These are phyloP conservation scores for Heterochromis multidens DNA, from an alignment of 2,113 vertebrate species.

Conservation along the genomic window DNA sequence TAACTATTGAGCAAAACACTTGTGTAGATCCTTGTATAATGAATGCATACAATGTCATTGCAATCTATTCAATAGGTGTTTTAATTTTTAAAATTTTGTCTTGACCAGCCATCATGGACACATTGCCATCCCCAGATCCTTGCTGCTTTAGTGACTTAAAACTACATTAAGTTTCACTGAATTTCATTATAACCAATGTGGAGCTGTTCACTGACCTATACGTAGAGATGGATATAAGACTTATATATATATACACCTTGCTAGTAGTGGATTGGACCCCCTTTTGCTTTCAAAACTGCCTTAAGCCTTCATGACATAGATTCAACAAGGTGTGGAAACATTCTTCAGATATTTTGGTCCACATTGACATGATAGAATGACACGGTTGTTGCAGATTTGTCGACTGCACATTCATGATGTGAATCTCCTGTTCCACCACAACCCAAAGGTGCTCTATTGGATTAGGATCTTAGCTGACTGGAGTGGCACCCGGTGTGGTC, in stretches of 20 bases:
- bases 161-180: neutral
- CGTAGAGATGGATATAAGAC: too few relatives aligned
- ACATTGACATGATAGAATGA: neutral
- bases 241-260: neutral
- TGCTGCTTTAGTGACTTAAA: neutral
- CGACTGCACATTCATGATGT: neutral
- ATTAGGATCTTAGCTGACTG: neutral
- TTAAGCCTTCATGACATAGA: neutral
- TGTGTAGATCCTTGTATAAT: neutral
- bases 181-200: neutral
- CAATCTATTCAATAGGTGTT: neutral
- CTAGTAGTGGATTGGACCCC: neutral
- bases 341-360: neutral
- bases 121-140: neutral
- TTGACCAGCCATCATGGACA: too few relatives aligned
- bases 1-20: neutral
- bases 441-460: neutral
- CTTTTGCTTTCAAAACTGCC: neutral
- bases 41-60: neutral
- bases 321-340: neutral
- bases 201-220: too few relatives aligned
- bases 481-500: too few relatives aligned
- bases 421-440: neutral
- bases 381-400: neutral
- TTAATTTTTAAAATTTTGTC: too few relatives aligned